Evolutionary conservation across 2,113 vertebrate species (phyloP).

Genomic region (Hypanus sabinus): DNA sequence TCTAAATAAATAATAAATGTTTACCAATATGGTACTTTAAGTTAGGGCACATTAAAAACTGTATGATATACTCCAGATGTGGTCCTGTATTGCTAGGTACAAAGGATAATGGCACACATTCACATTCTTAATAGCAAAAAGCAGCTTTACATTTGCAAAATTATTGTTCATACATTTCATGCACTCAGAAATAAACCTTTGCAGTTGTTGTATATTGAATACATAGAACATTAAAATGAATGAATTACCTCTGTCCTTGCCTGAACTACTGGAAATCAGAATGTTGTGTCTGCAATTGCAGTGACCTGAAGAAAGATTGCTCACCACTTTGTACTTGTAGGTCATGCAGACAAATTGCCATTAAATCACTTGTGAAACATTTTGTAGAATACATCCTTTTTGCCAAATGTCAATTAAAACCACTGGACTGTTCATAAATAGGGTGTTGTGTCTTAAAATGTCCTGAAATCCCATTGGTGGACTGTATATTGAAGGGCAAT

Average conservation of each 20-base stretch:
- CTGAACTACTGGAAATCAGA: neutral
- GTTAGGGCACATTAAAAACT: too few species aligned
- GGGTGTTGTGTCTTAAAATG: neutral
- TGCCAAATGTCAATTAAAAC: slow-evolving; percentile 15
- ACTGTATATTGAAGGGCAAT: neutral
- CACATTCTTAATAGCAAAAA: neutral
- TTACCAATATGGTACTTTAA: too few species aligned
- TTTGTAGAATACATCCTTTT: slow-evolving; percentile 16
- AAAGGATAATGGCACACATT: neutral
- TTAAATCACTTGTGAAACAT: neutral
- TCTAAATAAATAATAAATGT: too few species aligned
- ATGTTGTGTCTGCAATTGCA: neutral
- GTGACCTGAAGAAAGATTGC: neutral
- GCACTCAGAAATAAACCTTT: too few species aligned
- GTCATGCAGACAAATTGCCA: slow-evolving; percentile 22
- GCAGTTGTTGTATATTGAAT: neutral
- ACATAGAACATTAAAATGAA: neutral
- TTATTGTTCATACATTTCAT: too few species aligned
- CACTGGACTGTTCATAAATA: slow-evolving; percentile 16
- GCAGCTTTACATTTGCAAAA: too few species aligned
- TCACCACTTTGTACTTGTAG: neutral
- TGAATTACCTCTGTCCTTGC: neutral
- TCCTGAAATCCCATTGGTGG: neutral
- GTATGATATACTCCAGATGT: too few species aligned
- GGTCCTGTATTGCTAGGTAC: too few species aligned